Evolutionary conservation across 2,888 invertebrate species (phyloP).

Genomic region (Hypolimnas misippus): DNA sequence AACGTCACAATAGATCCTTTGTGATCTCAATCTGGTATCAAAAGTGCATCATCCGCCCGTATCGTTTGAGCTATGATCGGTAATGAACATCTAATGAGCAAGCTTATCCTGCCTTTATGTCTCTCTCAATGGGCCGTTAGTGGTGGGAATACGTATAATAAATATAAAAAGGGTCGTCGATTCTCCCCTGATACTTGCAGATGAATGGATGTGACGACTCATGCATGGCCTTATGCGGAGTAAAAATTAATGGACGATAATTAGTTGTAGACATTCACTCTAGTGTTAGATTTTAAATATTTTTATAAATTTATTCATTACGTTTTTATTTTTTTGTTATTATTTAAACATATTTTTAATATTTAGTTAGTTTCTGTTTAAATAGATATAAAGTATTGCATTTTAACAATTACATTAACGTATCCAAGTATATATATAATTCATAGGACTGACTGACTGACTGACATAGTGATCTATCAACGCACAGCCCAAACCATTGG

Average conservation of each 20-base stretch:
- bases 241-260: not conserved
- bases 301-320: no score
- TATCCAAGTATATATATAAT: no score
- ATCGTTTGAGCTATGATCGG: constrained; percentile 47
- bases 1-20: not conserved
- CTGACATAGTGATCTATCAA: no score
- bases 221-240: not conserved
- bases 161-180: constrained; percentile 46
- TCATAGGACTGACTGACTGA: no score
- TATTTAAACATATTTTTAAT: no score
- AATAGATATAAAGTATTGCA: no score
- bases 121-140: constrained; percentile 47
- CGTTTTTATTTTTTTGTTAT: not conserved
- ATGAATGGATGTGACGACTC: constrained; percentile 28
- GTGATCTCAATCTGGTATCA: not conserved
- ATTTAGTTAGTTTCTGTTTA: no score
- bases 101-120: constrained; percentile 50
- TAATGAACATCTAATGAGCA: constrained; percentile 60
- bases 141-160: constrained; percentile 47
- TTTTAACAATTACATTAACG: no score
- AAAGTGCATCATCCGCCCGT: constrained; percentile 12
- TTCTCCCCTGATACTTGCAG: constrained; percentile 38
- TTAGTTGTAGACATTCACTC: not conserved
- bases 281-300: no score
- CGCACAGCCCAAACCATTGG: no score